These are phyloP conservation scores for Spea hammondii DNA, from an alignment of 2,797 vertebrate species.

Conservation along the genomic window DNA sequence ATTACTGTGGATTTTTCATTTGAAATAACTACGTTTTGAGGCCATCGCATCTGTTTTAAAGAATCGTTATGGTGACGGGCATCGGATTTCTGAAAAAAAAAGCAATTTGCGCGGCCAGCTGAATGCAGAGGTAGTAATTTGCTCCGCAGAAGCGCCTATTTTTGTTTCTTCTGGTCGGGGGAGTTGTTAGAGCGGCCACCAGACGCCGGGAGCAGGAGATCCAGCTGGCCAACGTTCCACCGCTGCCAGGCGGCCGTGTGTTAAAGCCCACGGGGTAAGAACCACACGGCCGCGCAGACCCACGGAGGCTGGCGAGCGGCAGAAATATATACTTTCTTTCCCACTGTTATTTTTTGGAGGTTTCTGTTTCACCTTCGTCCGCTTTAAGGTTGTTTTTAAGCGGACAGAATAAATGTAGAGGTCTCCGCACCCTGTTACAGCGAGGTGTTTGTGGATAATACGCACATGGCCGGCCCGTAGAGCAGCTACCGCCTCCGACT, in stretches of 20 bases:
- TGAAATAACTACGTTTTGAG: constrained; percentile 1
- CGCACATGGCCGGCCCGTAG: too few species aligned
- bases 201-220: background rate
- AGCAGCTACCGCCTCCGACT: too few species aligned
- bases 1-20: too few species aligned
- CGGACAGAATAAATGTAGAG: background rate
- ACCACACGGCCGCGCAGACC: too few species aligned
- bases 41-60: constrained; percentile 28
- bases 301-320: background rate
- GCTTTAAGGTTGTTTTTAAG: constrained; percentile 6
- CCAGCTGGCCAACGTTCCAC: background rate
- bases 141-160: constrained; percentile 28
- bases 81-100: constrained; percentile 18
- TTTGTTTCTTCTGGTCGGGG: constrained; percentile 26
- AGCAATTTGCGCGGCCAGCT: constrained; percentile 20
- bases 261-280: background rate
- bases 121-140: constrained; percentile 16
- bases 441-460: too few species aligned
- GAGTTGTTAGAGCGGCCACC: background rate
- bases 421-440: too few species aligned
- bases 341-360: background rate
- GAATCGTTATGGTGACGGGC: background rate
- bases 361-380: background rate
- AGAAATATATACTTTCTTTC: background rate
- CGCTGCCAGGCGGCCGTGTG: background rate